Evolutionary conservation across 1,140 invertebrate genomes (phyloP).

Genomic region (Formica selysi): DNA sequence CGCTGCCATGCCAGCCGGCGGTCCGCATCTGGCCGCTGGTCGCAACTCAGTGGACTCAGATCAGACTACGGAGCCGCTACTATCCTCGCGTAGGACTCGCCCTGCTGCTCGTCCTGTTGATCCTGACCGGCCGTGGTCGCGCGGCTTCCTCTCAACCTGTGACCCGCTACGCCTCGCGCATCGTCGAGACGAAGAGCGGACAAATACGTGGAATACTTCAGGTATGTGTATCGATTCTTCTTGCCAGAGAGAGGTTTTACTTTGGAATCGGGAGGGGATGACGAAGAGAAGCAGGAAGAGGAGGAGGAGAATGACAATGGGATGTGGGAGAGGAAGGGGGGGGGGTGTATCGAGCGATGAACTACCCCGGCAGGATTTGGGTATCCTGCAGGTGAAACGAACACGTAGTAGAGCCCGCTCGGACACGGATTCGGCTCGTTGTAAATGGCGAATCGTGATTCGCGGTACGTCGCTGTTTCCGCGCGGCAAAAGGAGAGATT

Average conservation of each 20-base stretch:
- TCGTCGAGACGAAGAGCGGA: slow-evolving; percentile 88
- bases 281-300: no score
- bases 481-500: slow-evolving; percentile 35
- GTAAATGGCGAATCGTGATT: slow-evolving; percentile 49
- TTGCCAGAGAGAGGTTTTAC: not conserved
- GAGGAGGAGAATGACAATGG: slow-evolving; percentile 5
- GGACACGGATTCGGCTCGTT: slow-evolving; percentile 27
- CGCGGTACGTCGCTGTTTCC: slow-evolving; percentile 47
- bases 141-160: slow-evolving; percentile 75
- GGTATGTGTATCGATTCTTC: slow-evolving; percentile 74
- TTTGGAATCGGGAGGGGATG: not conserved
- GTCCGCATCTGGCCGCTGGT: slow-evolving; percentile 79
- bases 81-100: slow-evolving; percentile 64
- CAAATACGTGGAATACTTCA: slow-evolving; percentile 88
- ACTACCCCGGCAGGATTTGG: slow-evolving; percentile 27
- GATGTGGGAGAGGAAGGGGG: no score
- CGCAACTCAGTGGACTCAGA: slow-evolving; percentile 71
- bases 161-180: slow-evolving; percentile 86
- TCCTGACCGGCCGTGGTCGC: slow-evolving; percentile 69
- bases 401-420: not conserved
- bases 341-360: slow-evolving; percentile 29
- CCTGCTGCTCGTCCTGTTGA: slow-evolving; percentile 69
- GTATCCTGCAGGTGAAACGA: slow-evolving; percentile 28
- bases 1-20: slow-evolving; percentile 84
- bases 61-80: slow-evolving; percentile 61